phyloP scores from a whole-genome alignment of 2,888 invertebrate genomes.

The Slavum lentiscoides region DNA sequence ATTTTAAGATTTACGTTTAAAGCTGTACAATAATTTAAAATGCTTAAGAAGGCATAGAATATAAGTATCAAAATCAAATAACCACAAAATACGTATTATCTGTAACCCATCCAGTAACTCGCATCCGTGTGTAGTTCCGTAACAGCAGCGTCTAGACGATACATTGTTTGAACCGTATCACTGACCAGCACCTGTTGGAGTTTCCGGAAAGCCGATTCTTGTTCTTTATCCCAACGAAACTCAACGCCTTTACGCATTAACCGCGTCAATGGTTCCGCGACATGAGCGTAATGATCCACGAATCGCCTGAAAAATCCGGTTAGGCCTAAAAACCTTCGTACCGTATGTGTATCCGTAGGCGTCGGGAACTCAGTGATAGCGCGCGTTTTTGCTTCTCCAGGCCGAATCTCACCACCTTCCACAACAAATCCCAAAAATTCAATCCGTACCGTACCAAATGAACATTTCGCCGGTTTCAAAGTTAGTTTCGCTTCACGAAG shows the following conservation, averaged over 20 bases:
- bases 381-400: background rate
- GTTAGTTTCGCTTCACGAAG: background rate
- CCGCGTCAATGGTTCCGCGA: background rate
- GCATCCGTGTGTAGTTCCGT: too few species aligned
- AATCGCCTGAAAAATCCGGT: slow-evolving; percentile 38
- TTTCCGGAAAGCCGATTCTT: too few species aligned
- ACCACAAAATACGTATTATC: too few species aligned
- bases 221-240: background rate
- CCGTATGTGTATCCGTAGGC: background rate
- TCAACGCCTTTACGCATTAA: background rate
- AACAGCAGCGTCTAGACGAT: too few species aligned
- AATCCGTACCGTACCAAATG: background rate
- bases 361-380: background rate
- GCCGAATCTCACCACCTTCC: background rate
- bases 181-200: too few species aligned
- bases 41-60: too few species aligned
- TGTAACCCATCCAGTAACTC: too few species aligned
- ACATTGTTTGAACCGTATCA: too few species aligned
- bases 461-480: background rate
- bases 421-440: slow-evolving; percentile 32
- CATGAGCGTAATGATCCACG: background rate
- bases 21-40: too few species aligned
- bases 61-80: too few species aligned
- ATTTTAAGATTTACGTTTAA: too few species aligned
- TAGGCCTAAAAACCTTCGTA: slow-evolving; percentile 10